Evolutionary conservation across 2,797 vertebrate species (phyloP).

Genomic region (Arctocebus calabarensis): DNA sequence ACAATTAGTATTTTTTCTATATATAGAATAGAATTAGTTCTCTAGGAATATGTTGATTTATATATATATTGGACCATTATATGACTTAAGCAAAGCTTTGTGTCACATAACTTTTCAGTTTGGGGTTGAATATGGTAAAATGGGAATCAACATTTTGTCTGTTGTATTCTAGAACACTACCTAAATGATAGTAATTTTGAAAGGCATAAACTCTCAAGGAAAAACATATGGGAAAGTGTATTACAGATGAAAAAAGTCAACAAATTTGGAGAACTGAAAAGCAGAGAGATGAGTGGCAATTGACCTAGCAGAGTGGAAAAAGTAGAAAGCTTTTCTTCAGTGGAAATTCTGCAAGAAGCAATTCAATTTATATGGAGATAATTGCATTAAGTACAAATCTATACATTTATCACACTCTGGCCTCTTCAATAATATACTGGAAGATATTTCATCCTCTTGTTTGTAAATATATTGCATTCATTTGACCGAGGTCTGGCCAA

Average conservation of each 20-base stretch:
- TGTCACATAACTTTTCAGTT: constrained; percentile 13
- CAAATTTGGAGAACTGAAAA: neutral
- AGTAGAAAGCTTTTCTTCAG: neutral
- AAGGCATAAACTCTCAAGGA: neutral
- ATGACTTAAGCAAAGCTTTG: neutral
- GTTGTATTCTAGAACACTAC: neutral
- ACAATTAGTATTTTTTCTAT: neutral
- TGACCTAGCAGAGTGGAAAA: neutral
- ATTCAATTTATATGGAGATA: neutral
- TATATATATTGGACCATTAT: neutral
- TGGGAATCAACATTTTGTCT: neutral
- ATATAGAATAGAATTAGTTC: neutral
- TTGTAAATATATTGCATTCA: neutral
- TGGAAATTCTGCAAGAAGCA: neutral
- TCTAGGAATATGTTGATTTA: constrained; percentile 20
- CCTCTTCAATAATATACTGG: neutral
- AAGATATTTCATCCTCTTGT: neutral
- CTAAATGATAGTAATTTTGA: constrained; percentile 18
- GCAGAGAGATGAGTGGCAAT: neutral
- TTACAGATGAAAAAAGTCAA: neutral
- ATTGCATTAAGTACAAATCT: neutral
- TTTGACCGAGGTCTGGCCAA: neutral
- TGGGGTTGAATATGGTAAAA: neutral
- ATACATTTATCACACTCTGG: neutral
- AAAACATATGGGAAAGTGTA: neutral